Evolutionary conservation across 1,140 invertebrate genomes (phyloP), one percentile per base, ranked within the genome.

Genomic region (Orussus abietinus): DNA sequence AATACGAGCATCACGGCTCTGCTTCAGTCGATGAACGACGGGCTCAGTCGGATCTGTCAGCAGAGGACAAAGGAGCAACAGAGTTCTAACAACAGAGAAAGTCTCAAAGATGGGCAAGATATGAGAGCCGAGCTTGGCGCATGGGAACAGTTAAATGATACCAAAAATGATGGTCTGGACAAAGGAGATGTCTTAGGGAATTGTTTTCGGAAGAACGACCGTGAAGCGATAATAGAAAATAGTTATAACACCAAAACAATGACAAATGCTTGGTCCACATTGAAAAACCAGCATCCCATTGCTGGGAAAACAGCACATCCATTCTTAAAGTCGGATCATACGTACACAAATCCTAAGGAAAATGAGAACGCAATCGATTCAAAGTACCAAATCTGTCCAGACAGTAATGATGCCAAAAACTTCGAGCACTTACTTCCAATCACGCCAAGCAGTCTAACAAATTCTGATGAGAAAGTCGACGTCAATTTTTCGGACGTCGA

Each of bases 1-100:
- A 74, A 69, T 31, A 64, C 64, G 1, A 59, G 62, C 11, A 74
- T 80, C 2, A 62, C 69, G 0, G 62, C 55, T 9, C 49, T 80
- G 7, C 45, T 80, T 0, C 64, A 64, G 41, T 60, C 65, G 6
- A 74, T 79, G 18, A 72, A 70, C 13, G 49, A 60, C 1, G 55
- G 38, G 2, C 28, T 50, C 1, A n/a, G n/a, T n/a, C n/a, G n/a
- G n/a, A n/a, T n/a, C n/a, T n/a, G n/a, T n/a, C n/a, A n/a, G n/a
- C 6, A 31, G 9, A 36, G 17, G 2, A 37, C 19, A 19, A 7
- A 31, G 1, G 13, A 25, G 2, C 26, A 26, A 10, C 7, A 17
- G 19, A 29, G 10, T 11, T 15, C 21, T 25, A 7, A 25, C 6
- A 6, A 25, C 22, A 25, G 6, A 25, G 22, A 7, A 25, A n/a